Conservation (phyloP, 2,888 invertebrate species). For the Philhelius pedissequus region DNA sequence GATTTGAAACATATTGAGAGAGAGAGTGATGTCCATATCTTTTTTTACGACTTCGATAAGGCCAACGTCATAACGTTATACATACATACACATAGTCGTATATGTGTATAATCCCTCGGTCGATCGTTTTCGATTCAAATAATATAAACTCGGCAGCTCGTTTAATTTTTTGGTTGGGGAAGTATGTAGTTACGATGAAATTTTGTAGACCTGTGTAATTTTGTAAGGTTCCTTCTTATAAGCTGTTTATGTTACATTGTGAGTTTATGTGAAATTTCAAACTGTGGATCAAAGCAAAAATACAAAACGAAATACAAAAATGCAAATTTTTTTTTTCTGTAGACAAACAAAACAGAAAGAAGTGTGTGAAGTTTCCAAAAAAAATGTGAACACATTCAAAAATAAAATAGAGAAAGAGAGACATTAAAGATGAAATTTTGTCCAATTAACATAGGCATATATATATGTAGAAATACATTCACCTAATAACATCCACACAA, state of each 20-base stretch:
- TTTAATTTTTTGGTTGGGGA: background rate
- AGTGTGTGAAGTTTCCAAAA: background rate
- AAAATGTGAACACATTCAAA: background rate
- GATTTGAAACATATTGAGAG: too few species aligned
- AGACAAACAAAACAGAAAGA: background rate
- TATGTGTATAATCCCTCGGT: too few species aligned
- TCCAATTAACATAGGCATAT: background rate
- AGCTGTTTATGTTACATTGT: background rate
- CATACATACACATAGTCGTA: too few species aligned
- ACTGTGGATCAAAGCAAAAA: background rate
- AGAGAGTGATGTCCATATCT: too few species aligned
- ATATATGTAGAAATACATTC: background rate
- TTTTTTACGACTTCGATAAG: too few species aligned
- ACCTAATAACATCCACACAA: background rate
- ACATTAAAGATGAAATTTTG: background rate
- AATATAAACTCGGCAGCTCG: background rate
- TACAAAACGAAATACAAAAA: background rate
- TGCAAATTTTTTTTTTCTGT: background rate
- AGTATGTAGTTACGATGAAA: too few species aligned
- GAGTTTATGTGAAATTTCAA: slow-evolving; percentile 7
- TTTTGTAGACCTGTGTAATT: background rate
- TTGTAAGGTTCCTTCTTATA: background rate
- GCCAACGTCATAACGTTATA: too few species aligned
- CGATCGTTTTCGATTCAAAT: background rate
- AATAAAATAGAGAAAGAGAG: background rate